Evolutionary conservation across 30 jellyfish, hydroid and myxozoan genomes (phyloP).

Genomic region (Mastigias papua): DNA sequence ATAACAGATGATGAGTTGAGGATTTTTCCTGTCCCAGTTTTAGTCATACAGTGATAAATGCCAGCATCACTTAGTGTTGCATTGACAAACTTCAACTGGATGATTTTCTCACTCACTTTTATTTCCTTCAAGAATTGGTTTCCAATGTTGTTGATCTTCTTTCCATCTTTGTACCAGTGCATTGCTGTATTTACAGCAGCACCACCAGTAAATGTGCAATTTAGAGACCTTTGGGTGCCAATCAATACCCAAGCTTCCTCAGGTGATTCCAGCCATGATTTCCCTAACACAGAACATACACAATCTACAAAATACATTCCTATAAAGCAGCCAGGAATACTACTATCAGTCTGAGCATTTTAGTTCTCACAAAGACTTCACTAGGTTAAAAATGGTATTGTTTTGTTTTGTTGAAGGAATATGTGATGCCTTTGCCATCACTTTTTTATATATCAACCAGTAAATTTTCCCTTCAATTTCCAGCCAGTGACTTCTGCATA

Average conservation of each 20-base stretch:
- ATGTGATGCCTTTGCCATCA: not conserved
- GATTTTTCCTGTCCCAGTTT: too few species aligned
- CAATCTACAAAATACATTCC: not conserved
- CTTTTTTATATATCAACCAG: not conserved
- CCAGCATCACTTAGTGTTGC: conserved; percentile 8
- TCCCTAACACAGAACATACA: not conserved
- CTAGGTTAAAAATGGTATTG: not conserved
- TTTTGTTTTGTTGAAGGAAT: not conserved
- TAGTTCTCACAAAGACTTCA: not conserved
- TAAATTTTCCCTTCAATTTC: too few species aligned
- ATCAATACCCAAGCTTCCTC: conserved; percentile 16
- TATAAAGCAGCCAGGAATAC: not conserved
- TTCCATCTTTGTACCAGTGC: conserved; percentile 25
- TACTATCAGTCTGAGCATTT: not conserved
- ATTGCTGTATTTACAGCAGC: not conserved
- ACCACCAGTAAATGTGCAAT: conserved; percentile 12
- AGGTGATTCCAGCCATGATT: not conserved
- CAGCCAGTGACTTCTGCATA: too few species aligned
- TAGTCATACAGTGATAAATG: not conserved
- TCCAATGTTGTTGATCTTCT: not conserved
- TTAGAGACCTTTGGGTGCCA: not conserved
- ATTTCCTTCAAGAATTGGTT: conserved; percentile 8
- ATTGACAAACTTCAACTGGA: conserved; percentile 10
- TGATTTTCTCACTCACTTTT: not conserved
- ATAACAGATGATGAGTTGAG: not conserved